Conservation (phyloP, 2,797 vertebrate genomes). For the Fistularia tabacaria region DNA sequence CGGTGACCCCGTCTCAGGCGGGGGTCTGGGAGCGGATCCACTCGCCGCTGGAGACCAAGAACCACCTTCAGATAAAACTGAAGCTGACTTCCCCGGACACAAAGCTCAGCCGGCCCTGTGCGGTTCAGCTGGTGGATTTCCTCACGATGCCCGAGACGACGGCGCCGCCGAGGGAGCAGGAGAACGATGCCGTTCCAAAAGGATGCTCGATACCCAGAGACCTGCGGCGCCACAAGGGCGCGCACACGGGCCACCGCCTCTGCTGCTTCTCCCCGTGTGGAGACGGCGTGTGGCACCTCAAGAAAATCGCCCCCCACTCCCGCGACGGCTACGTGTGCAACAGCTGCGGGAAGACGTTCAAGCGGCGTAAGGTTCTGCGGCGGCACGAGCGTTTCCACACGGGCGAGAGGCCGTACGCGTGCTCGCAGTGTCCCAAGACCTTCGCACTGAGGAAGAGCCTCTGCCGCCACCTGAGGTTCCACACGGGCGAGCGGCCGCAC, state of each 20-base stretch:
- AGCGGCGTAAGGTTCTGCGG: slow-evolving; percentile 67
- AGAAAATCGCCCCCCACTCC: slow-evolving; percentile 31
- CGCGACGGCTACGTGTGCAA: slow-evolving; percentile 59
- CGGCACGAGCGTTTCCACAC: slow-evolving; percentile 76
- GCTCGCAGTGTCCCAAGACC: slow-evolving; percentile 54
- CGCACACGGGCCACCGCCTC: slow-evolving; percentile 65
- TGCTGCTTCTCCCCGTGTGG: slow-evolving; percentile 61
- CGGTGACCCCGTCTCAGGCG: slow-evolving; percentile 24
- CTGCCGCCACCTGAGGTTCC: slow-evolving; percentile 69
- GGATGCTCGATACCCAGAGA: slow-evolving; percentile 52
- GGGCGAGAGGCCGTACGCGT: slow-evolving; percentile 72
- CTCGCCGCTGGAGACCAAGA: slow-evolving; percentile 16
- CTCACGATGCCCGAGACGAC: slow-evolving; percentile 14
- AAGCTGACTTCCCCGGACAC: slow-evolving; percentile 48
- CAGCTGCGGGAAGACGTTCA: slow-evolving; percentile 69
- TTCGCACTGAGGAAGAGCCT: slow-evolving; percentile 74
- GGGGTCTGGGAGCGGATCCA: slow-evolving; percentile 43
- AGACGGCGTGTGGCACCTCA: slow-evolving; percentile 57
- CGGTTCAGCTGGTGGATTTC: slow-evolving; percentile 69
- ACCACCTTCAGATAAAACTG: slow-evolving; percentile 53
- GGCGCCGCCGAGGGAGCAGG: not conserved
- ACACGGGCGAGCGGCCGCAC: slow-evolving; percentile 73
- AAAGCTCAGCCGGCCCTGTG: slow-evolving; percentile 58
- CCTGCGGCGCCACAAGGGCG: slow-evolving; percentile 57
- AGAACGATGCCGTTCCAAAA: not conserved